Evolutionary conservation across 2,797 vertebrate species (phyloP).

Genomic region (Loris lydekkerianus): DNA sequence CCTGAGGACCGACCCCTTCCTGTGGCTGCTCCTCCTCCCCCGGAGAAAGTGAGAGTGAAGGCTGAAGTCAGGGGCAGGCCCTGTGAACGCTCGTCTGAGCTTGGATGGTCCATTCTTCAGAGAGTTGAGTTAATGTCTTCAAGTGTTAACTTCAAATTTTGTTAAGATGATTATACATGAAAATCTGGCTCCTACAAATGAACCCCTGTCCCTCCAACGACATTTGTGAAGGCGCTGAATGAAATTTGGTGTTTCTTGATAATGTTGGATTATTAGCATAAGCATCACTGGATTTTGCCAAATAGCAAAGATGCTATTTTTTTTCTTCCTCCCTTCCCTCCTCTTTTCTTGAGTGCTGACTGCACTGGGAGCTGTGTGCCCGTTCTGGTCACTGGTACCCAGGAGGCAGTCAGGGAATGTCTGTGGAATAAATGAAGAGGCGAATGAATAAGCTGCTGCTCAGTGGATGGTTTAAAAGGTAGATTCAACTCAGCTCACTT

Average conservation of each 20-base stretch:
- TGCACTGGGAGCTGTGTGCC: neutral
- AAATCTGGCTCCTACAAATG: neutral
- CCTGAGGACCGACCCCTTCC: neutral
- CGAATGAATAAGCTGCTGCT: neutral
- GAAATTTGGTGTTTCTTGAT: constrained; percentile 29
- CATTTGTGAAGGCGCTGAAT: neutral
- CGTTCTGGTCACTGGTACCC: neutral
- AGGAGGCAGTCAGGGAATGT: neutral
- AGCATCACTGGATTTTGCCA: neutral
- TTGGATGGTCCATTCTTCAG: constrained; percentile 28
- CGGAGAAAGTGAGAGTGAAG: neutral
- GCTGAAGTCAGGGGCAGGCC: neutral
- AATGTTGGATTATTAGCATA: neutral
- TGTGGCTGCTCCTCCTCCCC: neutral
- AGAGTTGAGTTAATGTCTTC: neutral
- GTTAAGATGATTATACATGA: neutral
- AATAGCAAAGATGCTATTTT: neutral
- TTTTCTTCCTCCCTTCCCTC: constrained; percentile 19
- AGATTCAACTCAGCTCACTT: neutral
- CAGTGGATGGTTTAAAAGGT: neutral
- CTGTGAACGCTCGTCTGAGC: neutral
- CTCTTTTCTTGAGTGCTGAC: constrained; percentile 7
- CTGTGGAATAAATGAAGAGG: neutral
- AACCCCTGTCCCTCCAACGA: neutral
- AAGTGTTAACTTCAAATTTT: constrained; percentile 42